These are phyloP conservation scores for Nematostella vectensis DNA, from an alignment of 92 coral and sea anemone genomes.

Conservation along the genomic window DNA sequence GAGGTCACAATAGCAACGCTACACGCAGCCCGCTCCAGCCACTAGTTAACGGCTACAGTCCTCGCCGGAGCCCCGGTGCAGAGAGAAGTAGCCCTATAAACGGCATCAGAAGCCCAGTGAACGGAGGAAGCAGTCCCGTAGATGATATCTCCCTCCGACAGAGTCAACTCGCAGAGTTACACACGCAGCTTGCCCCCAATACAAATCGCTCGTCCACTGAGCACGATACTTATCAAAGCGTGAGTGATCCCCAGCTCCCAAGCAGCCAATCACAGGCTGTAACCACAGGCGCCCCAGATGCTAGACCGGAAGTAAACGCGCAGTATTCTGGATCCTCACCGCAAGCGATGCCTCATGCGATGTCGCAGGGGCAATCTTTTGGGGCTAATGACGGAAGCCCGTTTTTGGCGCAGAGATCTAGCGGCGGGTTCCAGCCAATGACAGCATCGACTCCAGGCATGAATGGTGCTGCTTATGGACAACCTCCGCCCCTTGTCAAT, in stretches of 20 bases:
- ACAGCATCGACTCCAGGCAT: conserved; percentile 63
- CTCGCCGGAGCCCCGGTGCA: conserved; percentile 20
- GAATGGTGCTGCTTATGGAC: conserved; percentile 20
- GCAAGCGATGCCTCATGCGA: conserved; percentile 18
- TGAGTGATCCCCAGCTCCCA: conserved; percentile 41
- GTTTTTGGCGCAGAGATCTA: conserved; percentile 5
- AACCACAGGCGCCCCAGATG: conserved; percentile 9
- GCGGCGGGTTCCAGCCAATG: conserved; percentile 60
- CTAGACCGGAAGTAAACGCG: not conserved
- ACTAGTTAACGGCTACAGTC: conserved; percentile 22
- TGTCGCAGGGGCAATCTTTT: conserved; percentile 22
- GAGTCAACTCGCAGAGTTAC: conserved; percentile 1
- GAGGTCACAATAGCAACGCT: conserved; percentile 9
- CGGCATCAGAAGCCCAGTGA: conserved; percentile 18
- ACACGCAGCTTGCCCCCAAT: conserved; percentile 35
- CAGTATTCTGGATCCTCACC: not conserved
- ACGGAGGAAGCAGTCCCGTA: conserved; percentile 1
- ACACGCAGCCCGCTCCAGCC: conserved; percentile 8
- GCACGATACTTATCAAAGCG: conserved; percentile 49
- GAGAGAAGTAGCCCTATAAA: conserved; percentile 10
- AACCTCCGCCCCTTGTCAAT: conserved; percentile 6
- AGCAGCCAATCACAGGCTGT: not conserved
- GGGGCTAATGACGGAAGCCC: conserved; percentile 27
- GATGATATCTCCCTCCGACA: conserved; percentile 3
- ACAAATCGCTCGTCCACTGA: conserved; percentile 55